Evolutionary conservation across 1,140 invertebrate species (phyloP).

Genomic region (Gryon sp.): DNA sequence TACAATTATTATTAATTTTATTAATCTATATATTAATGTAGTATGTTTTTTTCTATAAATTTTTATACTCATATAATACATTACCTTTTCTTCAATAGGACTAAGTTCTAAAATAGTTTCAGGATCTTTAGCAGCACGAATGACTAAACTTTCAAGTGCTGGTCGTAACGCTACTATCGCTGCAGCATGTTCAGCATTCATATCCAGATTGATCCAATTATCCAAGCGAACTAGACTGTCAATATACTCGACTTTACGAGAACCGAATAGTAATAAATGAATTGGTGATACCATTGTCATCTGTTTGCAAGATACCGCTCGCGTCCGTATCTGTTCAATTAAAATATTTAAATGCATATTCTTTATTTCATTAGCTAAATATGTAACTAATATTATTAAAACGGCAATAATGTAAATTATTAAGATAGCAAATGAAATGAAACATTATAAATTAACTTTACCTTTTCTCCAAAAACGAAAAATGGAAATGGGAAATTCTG

Average conservation of each 20-base stretch:
- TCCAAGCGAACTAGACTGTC: conserved; percentile 88
- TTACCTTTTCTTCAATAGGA: conserved; percentile 81
- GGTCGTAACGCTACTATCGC: conserved; percentile 92
- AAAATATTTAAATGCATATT: conserved; percentile 4
- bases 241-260: conserved; percentile 89
- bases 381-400: no score
- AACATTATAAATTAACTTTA: conserved; percentile 66
- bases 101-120: conserved; percentile 83
- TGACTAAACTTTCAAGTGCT: conserved; percentile 91
- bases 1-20: no score
- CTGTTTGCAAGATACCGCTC: conserved; percentile 98
- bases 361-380: no score
- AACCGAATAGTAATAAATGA: conserved; percentile 95
- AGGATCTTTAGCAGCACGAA: conserved; percentile 85
- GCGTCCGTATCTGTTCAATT: conserved; percentile 87
- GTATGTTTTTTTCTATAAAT: no score
- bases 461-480: conserved; percentile 98
- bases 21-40: no score
- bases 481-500: conserved; percentile 95
- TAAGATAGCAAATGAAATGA: no score
- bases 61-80: no score
- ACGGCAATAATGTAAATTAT: no score
- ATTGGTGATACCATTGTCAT: conserved; percentile 97
- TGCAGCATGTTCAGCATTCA: conserved; percentile 88
- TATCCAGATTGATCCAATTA: conserved; percentile 95